Conservation (phyloP, 2,888 invertebrate genomes). For the Blastobasis adustella region DNA sequence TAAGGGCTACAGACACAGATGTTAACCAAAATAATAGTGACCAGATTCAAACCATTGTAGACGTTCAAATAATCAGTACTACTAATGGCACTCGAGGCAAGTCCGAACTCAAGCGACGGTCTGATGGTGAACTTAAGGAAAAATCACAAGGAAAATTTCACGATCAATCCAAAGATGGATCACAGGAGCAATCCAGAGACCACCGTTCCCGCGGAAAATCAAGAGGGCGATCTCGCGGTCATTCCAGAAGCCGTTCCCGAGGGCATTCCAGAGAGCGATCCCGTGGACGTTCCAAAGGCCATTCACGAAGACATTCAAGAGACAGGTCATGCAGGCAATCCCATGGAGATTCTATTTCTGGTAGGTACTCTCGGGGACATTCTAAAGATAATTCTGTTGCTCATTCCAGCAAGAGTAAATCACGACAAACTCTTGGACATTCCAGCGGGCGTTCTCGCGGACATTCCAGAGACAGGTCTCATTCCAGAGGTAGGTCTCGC, state of each 20-base stretch:
- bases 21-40: too few species aligned
- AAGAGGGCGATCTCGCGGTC: constrained; percentile 3
- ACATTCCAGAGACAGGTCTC: too few species aligned
- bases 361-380: neutral
- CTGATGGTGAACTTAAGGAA: too few species aligned
- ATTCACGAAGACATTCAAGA: constrained; percentile 2
- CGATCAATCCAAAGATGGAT: constrained; percentile 2
- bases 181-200: constrained; percentile 6
- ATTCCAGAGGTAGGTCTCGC: too few species aligned
- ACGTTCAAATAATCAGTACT: too few species aligned
- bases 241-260: constrained; percentile 7
- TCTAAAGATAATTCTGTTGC: neutral
- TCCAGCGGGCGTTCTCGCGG: too few species aligned
- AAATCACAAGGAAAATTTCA: too few species aligned
- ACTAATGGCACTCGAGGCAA: constrained; percentile 6
- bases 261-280: constrained; percentile 9
- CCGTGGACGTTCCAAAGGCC: constrained; percentile 8
- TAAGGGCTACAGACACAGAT: too few species aligned
- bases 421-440: too few species aligned
- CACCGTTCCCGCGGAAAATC: constrained; percentile 4
- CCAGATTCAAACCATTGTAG: too few species aligned
- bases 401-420: too few species aligned
- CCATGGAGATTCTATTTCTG: neutral
- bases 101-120: constrained; percentile 5
- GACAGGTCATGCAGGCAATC: neutral